phyloP scores from a whole-genome alignment of 2,888 invertebrate species.

The Darwinula stevensoni region DNA sequence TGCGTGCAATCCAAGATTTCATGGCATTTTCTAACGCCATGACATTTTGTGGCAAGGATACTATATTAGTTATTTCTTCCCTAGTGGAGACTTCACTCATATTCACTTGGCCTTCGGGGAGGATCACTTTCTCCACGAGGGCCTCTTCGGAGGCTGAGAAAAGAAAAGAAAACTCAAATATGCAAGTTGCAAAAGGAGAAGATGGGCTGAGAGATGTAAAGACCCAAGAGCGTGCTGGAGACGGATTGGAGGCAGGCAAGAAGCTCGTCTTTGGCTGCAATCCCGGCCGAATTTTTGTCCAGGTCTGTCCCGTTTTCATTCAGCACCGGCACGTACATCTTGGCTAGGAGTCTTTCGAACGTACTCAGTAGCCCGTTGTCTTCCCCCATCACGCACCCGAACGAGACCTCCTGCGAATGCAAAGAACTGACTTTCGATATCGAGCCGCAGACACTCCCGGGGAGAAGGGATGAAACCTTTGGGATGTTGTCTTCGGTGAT shows the following conservation, averaged over 20 bases:
- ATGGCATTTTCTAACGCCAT: constrained; percentile 16
- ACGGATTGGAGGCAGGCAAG: constrained; percentile 54
- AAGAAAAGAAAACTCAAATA: background rate
- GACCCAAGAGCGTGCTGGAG: constrained; percentile 60
- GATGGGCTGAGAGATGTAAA: constrained; percentile 9
- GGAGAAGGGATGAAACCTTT: constrained; percentile 25
- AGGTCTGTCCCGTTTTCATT: constrained; percentile 10
- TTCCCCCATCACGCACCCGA: constrained; percentile 26
- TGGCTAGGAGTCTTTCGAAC: constrained; percentile 57
- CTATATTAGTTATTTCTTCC: too few species aligned
- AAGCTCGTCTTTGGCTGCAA: constrained; percentile 50
- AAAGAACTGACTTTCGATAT: too few species aligned
- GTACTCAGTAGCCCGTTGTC: constrained; percentile 54
- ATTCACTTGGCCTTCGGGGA: constrained; percentile 7
- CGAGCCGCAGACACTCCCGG: background rate
- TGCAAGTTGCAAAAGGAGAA: background rate
- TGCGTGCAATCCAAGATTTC: constrained; percentile 17
- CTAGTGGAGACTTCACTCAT: too few species aligned
- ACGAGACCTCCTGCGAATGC: background rate
- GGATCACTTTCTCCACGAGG: constrained; percentile 8
- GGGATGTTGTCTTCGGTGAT: constrained; percentile 76
- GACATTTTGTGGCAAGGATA: too few species aligned
- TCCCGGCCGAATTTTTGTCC: constrained; percentile 25
- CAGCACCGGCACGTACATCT: constrained; percentile 59
- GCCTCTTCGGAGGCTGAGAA: constrained; percentile 9